Percentiles rank a stretch among this genome's conserved stretches.
Evolutionary conservation across 2,888 invertebrate genomes (phyloP).

Genomic region (Fissipunctia ypsillon): DNA sequence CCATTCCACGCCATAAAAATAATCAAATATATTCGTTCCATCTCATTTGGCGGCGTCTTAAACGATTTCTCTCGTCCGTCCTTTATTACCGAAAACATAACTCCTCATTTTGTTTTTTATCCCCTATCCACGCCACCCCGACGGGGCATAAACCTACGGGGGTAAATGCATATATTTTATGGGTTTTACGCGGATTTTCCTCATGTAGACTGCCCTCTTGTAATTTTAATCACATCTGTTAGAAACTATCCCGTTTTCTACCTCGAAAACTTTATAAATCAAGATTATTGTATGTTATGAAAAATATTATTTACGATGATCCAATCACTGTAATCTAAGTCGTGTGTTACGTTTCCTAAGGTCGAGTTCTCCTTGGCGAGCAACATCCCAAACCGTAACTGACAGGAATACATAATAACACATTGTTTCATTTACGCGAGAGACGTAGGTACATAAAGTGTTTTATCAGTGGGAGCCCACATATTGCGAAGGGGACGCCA

Average conservation of each 20-base stretch:
- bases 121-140: constrained; percentile 86
- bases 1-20: constrained; percentile 90
- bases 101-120: constrained; percentile 91
- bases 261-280: constrained; percentile 63
- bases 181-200: constrained; percentile 81
- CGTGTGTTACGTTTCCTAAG: constrained; percentile 45
- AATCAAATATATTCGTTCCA: constrained; percentile 91
- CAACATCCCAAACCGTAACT: constrained; percentile 63
- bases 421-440: constrained; percentile 88
- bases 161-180: constrained; percentile 89
- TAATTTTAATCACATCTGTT: constrained; percentile 73
- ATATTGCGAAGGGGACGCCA: constrained; percentile 88
- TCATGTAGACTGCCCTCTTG: constrained; percentile 74
- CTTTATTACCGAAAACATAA: constrained; percentile 91
- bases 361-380: constrained; percentile 65
- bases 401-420: constrained; percentile 83
- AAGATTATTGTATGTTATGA: constrained; percentile 60
- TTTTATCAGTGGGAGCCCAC: constrained; percentile 90
- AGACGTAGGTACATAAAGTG: constrained; percentile 85
- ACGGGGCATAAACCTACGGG: constrained; percentile 82
- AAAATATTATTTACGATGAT: constrained; percentile 49
- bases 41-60: constrained; percentile 90
- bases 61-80: constrained; percentile 91
- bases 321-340: constrained; percentile 33
- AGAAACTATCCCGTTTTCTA: constrained; percentile 55